phyloP scores from a whole-genome alignment of 2,113 vertebrate species.

The Oenanthe oenanthe region DNA sequence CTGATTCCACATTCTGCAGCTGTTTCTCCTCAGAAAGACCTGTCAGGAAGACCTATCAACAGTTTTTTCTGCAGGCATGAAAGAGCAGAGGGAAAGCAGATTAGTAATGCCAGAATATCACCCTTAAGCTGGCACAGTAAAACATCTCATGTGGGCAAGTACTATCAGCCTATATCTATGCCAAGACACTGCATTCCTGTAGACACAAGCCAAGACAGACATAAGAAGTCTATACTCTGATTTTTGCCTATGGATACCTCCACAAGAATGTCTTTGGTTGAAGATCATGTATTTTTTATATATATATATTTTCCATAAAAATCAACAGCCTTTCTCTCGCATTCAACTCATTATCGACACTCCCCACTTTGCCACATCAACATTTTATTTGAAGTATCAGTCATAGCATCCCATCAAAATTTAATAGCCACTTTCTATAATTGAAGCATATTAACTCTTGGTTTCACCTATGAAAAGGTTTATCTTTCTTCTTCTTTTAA shows the following conservation, averaged over 20 bases:
- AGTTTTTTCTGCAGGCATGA: not conserved
- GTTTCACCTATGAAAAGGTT: conserved; percentile 7
- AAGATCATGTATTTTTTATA: not conserved
- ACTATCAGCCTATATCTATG: not conserved
- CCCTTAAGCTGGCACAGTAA: not conserved
- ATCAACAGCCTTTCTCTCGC: not conserved
- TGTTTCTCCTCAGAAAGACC: not conserved
- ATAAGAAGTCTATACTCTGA: not conserved
- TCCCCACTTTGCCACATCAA: not conserved
- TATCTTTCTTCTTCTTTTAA: conserved; percentile 33
- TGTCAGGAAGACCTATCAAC: accelerated
- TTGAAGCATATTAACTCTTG: not conserved
- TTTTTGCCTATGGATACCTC: not conserved
- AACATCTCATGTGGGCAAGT: not conserved
- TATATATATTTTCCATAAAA: not conserved
- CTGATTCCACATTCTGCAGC: not conserved
- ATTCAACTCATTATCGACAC: not conserved
- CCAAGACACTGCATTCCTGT: not conserved
- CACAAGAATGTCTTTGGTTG: not conserved
- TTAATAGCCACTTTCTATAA: conserved; percentile 32
- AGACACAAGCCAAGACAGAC: not conserved
- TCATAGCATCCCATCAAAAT: conserved; percentile 36
- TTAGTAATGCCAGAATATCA: not conserved
- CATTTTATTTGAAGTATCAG: conserved; percentile 30
- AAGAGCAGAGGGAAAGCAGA: not conserved